Evolutionary conservation across 2,113 vertebrate species (phyloP).

Genomic region (Vulpes ferrilata): DNA sequence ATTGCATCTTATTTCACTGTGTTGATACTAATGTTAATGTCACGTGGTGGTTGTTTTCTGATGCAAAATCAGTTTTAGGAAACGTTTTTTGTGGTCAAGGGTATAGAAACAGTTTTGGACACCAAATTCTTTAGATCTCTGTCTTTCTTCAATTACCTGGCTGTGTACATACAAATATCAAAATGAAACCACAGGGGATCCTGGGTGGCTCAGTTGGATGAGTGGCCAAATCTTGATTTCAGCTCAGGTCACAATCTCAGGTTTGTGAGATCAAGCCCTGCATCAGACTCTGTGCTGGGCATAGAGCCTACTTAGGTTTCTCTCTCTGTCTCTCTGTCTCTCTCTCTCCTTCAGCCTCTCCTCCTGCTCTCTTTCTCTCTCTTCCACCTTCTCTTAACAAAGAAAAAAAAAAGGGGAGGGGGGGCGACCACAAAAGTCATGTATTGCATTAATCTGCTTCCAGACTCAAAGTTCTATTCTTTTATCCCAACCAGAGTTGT

Average conservation of each 20-base stretch:
- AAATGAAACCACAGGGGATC: neutral
- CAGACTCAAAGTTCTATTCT: neutral
- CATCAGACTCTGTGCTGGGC: neutral
- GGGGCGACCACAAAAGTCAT: neutral
- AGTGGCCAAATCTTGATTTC: neutral
- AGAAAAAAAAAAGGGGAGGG: neutral
- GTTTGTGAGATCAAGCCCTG: neutral
- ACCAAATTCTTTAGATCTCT: neutral
- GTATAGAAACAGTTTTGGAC: neutral
- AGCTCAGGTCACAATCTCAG: neutral
- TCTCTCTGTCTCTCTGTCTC: neutral
- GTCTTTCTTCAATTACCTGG: neutral
- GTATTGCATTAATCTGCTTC: neutral
- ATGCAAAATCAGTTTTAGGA: neutral
- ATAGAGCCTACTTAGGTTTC: neutral
- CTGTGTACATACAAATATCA: neutral
- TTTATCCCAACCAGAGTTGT: neutral
- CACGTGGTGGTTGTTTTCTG: neutral
- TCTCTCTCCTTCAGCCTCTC: neutral
- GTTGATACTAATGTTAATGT: neutral
- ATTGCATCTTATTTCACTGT: no score
- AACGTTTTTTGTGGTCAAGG: neutral
- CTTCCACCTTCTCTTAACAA: neutral
- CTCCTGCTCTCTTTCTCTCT: neutral
- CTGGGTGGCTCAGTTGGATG: neutral